These are phyloP conservation scores for Eupleurogrammus muticus DNA, from an alignment of 2,797 vertebrate genomes.

Conservation along the genomic window DNA sequence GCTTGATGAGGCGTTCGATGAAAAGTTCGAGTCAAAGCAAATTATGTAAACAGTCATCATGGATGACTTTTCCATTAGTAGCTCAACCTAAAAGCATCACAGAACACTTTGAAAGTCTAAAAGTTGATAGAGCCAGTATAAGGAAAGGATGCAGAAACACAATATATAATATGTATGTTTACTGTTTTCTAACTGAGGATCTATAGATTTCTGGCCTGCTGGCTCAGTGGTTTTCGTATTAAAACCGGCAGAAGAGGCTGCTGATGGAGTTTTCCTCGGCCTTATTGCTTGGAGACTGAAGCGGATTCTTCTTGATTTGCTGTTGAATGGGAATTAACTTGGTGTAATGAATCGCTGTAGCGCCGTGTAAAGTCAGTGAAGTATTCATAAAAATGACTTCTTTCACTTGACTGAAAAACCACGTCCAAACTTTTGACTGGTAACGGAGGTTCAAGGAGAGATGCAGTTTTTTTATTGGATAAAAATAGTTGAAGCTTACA, in stretches of 20 bases:
- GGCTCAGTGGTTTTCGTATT: slow-evolving; percentile 10
- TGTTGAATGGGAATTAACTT: slow-evolving; percentile 19
- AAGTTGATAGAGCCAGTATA: slow-evolving; percentile 9
- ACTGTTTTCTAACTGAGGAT: not conserved
- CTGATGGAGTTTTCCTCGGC: slow-evolving; percentile 31
- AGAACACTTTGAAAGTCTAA: slow-evolving; percentile 8
- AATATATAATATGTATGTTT: not conserved
- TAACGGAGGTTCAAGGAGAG: too few relatives aligned
- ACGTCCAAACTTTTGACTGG: too few relatives aligned
- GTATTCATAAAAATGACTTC: not conserved
- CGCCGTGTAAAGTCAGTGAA: not conserved
- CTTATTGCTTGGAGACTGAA: slow-evolving; percentile 22
- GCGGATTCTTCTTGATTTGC: slow-evolving; percentile 14
- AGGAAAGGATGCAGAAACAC: not conserved
- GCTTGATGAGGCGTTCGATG: slow-evolving; percentile 71
- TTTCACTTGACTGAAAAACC: too few relatives aligned
- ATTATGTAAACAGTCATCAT: slow-evolving; percentile 61
- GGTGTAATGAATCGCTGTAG: slow-evolving; percentile 8
- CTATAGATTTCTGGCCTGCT: slow-evolving; percentile 5
- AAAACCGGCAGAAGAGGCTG: slow-evolving; percentile 4
- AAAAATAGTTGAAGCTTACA: not conserved
- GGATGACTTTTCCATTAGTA: slow-evolving; percentile 40
- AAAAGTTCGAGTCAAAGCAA: slow-evolving; percentile 63
- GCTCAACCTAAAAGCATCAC: slow-evolving; percentile 5
- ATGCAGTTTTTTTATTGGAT: not conserved